Evolutionary conservation across 2,113 vertebrate genomes (phyloP).

Genomic region (Platichthys stellatus): DNA sequence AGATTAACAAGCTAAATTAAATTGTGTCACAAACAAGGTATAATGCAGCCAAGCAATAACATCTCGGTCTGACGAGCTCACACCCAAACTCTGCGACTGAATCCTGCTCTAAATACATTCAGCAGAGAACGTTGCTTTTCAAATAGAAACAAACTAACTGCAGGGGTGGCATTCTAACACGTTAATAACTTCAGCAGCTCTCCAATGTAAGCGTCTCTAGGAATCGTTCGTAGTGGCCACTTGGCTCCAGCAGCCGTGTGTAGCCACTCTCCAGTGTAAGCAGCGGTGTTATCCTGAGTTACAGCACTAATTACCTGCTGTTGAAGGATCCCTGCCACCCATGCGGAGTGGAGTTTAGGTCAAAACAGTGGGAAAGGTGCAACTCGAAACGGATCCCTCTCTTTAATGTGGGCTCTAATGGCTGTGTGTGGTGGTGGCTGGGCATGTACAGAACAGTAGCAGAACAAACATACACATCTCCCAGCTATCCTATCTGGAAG

Average conservation of each 20-base stretch:
- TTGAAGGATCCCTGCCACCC: constrained; percentile 70
- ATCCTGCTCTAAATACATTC: constrained; percentile 18
- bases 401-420: constrained; percentile 56
- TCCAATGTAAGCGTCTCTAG: constrained; percentile 41
- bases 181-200: constrained; percentile 18
- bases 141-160: constrained; percentile 17
- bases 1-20: constrained; percentile 32
- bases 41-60: constrained; percentile 43
- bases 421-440: constrained; percentile 18
- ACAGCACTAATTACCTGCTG: constrained; percentile 64
- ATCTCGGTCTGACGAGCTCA: constrained; percentile 16
- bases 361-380: constrained; percentile 40
- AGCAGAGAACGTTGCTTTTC: constrained; percentile 29
- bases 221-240: constrained; percentile 10
- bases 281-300: constrained; percentile 47
- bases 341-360: constrained; percentile 40
- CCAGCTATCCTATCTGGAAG: constrained; percentile 11
- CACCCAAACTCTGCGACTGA: constrained; percentile 20
- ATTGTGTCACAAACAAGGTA: constrained; percentile 33
- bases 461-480: constrained; percentile 37
- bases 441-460: constrained; percentile 16
- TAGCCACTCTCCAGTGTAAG: constrained; percentile 53
- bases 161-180: constrained; percentile 11
- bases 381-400: constrained; percentile 16
- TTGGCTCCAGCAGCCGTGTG: constrained; percentile 42